Percentiles rank a stretch among this genome's conserved stretches.
Conservation (phyloP, 2,113 vertebrate genomes). For the Camelus bactrianus region DNA sequence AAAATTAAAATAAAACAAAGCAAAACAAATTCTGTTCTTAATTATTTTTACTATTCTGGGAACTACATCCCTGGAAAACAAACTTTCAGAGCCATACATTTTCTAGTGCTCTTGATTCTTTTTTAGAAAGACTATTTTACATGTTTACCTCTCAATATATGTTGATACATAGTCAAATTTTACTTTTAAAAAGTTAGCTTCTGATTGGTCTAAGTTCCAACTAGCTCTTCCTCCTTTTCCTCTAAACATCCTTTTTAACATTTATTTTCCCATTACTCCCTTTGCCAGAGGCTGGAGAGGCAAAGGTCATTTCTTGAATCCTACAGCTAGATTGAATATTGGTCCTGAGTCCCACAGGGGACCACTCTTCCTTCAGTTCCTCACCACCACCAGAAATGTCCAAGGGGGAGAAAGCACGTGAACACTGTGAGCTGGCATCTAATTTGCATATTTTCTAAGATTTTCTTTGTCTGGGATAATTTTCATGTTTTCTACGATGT, state of each 20-base stretch:
- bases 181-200: neutral
- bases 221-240: neutral
- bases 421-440: neutral
- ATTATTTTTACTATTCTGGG: slow-evolving; percentile 63
- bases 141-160: neutral
- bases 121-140: neutral
- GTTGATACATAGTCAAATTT: neutral
- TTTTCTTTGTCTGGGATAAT: slow-evolving; percentile 44
- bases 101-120: neutral
- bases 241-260: neutral
- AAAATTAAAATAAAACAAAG: slow-evolving; percentile 66
- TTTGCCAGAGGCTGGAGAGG: neutral
- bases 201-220: neutral
- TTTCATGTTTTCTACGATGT: slow-evolving; percentile 39
- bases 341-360: neutral
- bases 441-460: slow-evolving; percentile 35
- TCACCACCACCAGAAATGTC: neutral
- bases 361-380: neutral
- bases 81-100: slow-evolving; percentile 15
- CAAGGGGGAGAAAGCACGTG: neutral
- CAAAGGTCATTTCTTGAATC: neutral
- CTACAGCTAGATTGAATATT: neutral
- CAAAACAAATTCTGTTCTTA: slow-evolving; percentile 68
- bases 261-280: neutral
- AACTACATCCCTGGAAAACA: slow-evolving; percentile 57